These are phyloP conservation scores for Platichthys stellatus DNA, from an alignment of 2,113 vertebrate species.

Conservation along the genomic window DNA sequence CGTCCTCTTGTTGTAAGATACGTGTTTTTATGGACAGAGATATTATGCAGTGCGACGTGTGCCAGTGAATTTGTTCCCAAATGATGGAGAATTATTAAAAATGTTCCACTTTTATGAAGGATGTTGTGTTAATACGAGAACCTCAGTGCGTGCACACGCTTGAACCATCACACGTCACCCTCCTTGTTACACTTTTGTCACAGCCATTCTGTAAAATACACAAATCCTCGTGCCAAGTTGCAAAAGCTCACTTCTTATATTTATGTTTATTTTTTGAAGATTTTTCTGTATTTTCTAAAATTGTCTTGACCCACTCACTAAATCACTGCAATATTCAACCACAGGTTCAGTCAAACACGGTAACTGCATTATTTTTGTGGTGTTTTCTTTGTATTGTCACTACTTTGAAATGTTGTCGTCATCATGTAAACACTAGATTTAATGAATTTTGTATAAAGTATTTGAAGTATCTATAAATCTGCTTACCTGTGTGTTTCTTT, in stretches of 20 bases:
- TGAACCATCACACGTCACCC: constrained; percentile 12
- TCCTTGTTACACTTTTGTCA: constrained; percentile 47
- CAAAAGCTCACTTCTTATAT: constrained; percentile 47
- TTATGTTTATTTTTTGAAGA: constrained; percentile 1
- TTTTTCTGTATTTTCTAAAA: constrained; percentile 37
- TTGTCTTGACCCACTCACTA: constrained; percentile 62
- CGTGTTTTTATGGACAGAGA: neutral
- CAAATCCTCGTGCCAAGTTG: constrained; percentile 78
- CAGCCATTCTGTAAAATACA: constrained; percentile 24
- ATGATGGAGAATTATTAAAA: constrained; percentile 27
- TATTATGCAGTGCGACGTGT: constrained; percentile 12
- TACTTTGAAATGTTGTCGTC: constrained; percentile 62
- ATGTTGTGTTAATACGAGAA: constrained; percentile 18
- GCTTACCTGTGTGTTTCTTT: neutral
- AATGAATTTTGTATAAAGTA: constrained; percentile 79
- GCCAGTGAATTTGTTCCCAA: constrained; percentile 27
- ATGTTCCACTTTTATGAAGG: constrained; percentile 22
- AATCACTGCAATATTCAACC: constrained; percentile 62
- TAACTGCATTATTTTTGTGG: constrained; percentile 50
- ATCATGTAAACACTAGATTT: constrained; percentile 62
- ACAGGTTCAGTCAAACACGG: constrained; percentile 57
- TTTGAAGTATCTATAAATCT: constrained; percentile 50
- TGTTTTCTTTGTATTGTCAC: constrained; percentile 73
- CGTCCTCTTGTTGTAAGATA: neutral
- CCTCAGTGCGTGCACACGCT: constrained; percentile 21